phyloP scores from a whole-genome alignment of 2,113 vertebrate genomes.

The Psophia crepitans region DNA sequence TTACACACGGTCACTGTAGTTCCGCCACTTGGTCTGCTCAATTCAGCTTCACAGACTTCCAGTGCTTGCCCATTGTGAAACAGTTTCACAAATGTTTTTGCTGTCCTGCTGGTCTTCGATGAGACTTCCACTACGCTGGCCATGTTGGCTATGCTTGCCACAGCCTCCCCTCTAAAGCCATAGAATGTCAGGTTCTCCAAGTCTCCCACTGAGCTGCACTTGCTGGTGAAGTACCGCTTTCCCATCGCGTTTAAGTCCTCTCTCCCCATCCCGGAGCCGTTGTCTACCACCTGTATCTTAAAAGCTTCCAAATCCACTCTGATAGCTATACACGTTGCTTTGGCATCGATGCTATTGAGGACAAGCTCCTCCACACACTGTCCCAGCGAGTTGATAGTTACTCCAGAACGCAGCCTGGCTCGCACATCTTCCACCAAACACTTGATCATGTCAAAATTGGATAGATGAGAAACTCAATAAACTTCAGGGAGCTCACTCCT shows the following conservation, averaged over 20 bases:
- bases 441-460: slow-evolving; percentile 82
- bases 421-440: slow-evolving; percentile 81
- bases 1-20: slow-evolving; percentile 88
- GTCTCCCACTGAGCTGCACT: slow-evolving; percentile 83
- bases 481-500: neutral
- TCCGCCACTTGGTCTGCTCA: slow-evolving; percentile 81
- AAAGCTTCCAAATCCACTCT: slow-evolving; percentile 89
- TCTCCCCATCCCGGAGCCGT: slow-evolving; percentile 82
- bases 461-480: neutral
- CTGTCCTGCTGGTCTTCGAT: slow-evolving; percentile 78
- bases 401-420: slow-evolving; percentile 85
- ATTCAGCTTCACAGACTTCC: slow-evolving; percentile 79
- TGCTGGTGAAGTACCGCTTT: slow-evolving; percentile 88
- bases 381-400: slow-evolving; percentile 82
- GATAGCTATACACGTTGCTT: slow-evolving; percentile 88
- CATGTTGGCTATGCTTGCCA: slow-evolving; percentile 86
- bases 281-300: slow-evolving; percentile 93
- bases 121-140: slow-evolving; percentile 87
- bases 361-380: slow-evolving; percentile 93
- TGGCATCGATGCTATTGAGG: slow-evolving; percentile 91
- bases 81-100: slow-evolving; percentile 84
- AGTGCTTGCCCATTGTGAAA: slow-evolving; percentile 84
- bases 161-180: slow-evolving; percentile 92
- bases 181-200: slow-evolving; percentile 84
- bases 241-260: slow-evolving; percentile 84